phyloP scores from a whole-genome alignment of 2,888 invertebrate genomes.

The Sthenelais limicola region DNA sequence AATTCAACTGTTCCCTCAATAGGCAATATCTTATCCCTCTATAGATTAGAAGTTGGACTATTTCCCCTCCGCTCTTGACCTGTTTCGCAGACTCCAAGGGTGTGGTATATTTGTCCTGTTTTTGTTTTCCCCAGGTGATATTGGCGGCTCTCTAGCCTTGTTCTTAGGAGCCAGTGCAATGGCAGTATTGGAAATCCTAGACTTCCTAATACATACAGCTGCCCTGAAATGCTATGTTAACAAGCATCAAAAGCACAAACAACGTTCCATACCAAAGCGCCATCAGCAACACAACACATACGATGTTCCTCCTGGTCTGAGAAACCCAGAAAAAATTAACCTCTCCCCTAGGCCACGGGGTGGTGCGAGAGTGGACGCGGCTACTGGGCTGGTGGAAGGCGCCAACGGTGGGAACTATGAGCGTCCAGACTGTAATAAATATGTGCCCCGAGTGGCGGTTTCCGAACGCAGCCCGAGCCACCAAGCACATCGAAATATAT shows the following conservation, averaged over 20 bases:
- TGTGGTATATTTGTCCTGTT: no score
- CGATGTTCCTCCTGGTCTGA: constrained; percentile 5
- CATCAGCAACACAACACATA: constrained; percentile 29
- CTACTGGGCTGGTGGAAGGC: background rate
- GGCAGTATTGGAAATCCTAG: constrained; percentile 10
- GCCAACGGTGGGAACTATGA: background rate
- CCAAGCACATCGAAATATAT: background rate
- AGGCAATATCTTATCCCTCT: no score
- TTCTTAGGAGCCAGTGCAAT: constrained; percentile 25
- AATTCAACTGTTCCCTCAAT: no score
- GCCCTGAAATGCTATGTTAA: constrained; percentile 29
- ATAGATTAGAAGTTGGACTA: no score
- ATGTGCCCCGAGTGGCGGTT: constrained; percentile 22
- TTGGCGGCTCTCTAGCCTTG: constrained; percentile 17
- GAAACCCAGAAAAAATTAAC: constrained; percentile 3
- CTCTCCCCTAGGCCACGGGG: constrained; percentile 13
- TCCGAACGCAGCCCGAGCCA: background rate
- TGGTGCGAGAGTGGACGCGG: background rate
- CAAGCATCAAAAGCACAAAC: background rate
- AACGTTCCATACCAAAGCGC: constrained; percentile 2
- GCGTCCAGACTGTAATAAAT: constrained; percentile 12
- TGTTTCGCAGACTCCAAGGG: no score
- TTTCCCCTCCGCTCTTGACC: no score
- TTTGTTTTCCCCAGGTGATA: constrained; percentile 15
- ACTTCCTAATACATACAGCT: constrained; percentile 19